Evolutionary conservation across 2,113 vertebrate genomes (phyloP), one percentile per base, ranked within the genome.

Genomic region (Rana temporaria): DNA sequence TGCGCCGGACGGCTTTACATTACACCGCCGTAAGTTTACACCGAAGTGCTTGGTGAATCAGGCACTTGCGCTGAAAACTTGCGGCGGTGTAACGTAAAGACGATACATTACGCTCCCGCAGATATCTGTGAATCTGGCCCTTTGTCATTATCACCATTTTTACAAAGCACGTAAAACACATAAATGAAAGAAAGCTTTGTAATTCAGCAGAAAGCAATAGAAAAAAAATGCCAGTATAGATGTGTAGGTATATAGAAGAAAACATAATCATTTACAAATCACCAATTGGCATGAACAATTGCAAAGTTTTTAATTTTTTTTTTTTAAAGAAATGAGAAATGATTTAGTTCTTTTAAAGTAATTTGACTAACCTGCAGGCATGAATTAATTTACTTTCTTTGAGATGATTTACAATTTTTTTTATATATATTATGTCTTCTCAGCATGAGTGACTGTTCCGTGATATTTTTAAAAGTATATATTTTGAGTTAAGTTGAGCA

Each of bases 401-500:
- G 60, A 34, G 0, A 0, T 11, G 74, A 82, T 38, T 60, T 85
- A 53, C n/a, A 79, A 69, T 53, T 18, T 32, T 0, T 0, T n/a
- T 59, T 53, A 82, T 74, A 74, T 62, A 75, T 62, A 53, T 0
- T 4, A 0, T 81, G 67, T 78, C 85, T 78, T 82, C 76, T 72
- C 32, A 57, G 66, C 59, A 55, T 32, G 60, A 48, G 57, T 55
- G 65, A 8, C 2, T 84, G 48, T 75, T 84, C 63, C 34, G 71
- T 85, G 84, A 86, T 79, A 81, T 83, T 68, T 6, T 68, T 26
- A 52, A 42, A 26, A 71, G 15, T 71, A 55, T 71, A 18, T n/a
- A 55, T 73, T 73, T 73, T 48, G 42, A 48, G 14, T 12, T 48
- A 12, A 42, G 9, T 42, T 42, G 3, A 30, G 26, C 38, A 2